phyloP scores from a whole-genome alignment of 2,113 vertebrate species.

The Jacana jacana region DNA sequence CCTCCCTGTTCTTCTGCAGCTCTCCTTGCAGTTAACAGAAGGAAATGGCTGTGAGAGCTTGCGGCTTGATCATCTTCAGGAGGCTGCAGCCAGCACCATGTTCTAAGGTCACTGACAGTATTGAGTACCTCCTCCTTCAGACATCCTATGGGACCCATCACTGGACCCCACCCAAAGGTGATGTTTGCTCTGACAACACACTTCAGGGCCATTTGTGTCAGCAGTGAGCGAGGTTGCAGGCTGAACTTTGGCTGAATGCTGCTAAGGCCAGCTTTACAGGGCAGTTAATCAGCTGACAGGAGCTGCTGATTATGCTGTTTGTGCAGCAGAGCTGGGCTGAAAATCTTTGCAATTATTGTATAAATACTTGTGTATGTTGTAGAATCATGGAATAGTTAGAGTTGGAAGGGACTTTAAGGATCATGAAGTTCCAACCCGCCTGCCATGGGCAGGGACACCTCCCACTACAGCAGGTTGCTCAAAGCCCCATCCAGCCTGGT shows the following conservation, averaged over 20 bases:
- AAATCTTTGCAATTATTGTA: not conserved
- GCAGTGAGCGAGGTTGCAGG: not conserved
- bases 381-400: too few relatives aligned
- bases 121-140: conserved; percentile 93
- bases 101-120: conserved; percentile 58
- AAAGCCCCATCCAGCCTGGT: too few relatives aligned
- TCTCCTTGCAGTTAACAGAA: not conserved
- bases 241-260: not conserved
- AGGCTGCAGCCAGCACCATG: conserved; percentile 62
- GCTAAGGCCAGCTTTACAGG: not conserved
- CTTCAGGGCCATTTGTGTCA: not conserved
- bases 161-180: conserved; percentile 99
- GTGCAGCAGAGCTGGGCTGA: not conserved
- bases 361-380: not conserved
- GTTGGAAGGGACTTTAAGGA: too few relatives aligned
- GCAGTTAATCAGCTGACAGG: not conserved
- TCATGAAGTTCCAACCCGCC: too few relatives aligned
- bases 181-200: not conserved
- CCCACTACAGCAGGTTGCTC: too few relatives aligned
- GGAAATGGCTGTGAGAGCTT: conserved; percentile 87
- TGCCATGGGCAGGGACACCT: too few relatives aligned
- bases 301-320: not conserved
- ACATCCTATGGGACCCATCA: conserved; percentile 92
- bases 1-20: not conserved
- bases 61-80: conserved; percentile 93